phyloP scores from a whole-genome alignment of 2,888 invertebrate genomes.

The Parnassius smintheus region DNA sequence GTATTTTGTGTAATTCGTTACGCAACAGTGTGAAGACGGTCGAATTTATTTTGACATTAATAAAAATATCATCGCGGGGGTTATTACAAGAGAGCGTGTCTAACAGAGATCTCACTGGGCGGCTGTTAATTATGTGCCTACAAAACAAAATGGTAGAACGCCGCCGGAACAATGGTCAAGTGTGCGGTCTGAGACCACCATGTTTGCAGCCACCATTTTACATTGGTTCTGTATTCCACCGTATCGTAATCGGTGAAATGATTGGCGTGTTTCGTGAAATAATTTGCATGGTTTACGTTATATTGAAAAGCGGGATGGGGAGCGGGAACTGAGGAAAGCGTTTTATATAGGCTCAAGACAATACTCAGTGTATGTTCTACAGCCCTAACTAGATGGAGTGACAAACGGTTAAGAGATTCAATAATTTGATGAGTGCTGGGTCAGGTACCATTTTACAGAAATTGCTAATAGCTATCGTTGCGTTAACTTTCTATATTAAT shows the following conservation, averaged over 20 bases:
- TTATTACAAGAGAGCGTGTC: slow-evolving; percentile 79
- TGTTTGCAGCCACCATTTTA: slow-evolving; percentile 35
- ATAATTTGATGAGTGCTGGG: too few species aligned
- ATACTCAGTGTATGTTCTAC: too few species aligned
- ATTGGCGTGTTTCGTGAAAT: slow-evolving; percentile 21
- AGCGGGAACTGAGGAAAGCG: too few species aligned
- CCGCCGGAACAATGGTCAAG: slow-evolving; percentile 69
- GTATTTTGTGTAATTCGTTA: slow-evolving; percentile 32
- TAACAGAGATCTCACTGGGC: slow-evolving; percentile 77
- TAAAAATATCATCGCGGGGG: slow-evolving; percentile 79
- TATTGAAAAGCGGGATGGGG: too few species aligned
- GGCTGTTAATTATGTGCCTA: slow-evolving; percentile 78
- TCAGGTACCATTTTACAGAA: too few species aligned
- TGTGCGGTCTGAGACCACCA: slow-evolving; percentile 74
- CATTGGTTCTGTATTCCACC: slow-evolving; percentile 48
- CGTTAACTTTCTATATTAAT: too few species aligned
- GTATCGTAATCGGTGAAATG: slow-evolving; percentile 33
- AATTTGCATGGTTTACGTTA: slow-evolving; percentile 5
- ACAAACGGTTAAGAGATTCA: too few species aligned
- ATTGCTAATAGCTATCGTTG: too few species aligned
- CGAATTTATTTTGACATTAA: slow-evolving; percentile 78
- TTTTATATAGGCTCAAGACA: too few species aligned
- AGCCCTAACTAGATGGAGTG: too few species aligned
- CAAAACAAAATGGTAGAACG: slow-evolving; percentile 71
- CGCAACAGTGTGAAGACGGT: slow-evolving; percentile 54